Evolutionary conservation across 1,140 invertebrate genomes (phyloP), one percentile per base, ranked within the genome.

Genomic region (Drosophila sucinea): DNA sequence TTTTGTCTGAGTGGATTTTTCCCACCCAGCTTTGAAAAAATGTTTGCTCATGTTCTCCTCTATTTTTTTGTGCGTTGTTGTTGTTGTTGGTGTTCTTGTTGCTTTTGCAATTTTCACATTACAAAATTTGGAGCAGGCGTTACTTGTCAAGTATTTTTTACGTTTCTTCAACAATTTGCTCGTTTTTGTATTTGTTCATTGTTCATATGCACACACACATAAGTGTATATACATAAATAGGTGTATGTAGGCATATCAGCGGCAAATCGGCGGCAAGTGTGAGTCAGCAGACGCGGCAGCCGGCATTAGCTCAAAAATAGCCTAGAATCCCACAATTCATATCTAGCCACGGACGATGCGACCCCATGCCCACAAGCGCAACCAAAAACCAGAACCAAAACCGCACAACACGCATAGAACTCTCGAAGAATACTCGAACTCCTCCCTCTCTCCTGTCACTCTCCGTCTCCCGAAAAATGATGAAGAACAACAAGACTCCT

Each of bases 1-100:
- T 90, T 90, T 90, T 71, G 87, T 90, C 87, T 90, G 87, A 90
- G 87, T 90, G 87, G 87, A 90, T 87, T 87, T 81, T 69, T 81
- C 74, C 44, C 58, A 41, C 33, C 60, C 51, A 71, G 25, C 23
- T 27, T 7, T 51, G 23, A 41, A 8, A 27, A 10, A 10, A 11
- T 38, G 32, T 72, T 40, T 30, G 27, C 57, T 30, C 56, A 55
- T 38, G 38, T 32, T n/a, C 17, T 30, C 23, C 56, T 25, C 35
- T 11, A 17, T 30, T 54, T 40, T 57, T 58, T 40, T 54, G 30
- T 30, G 4, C 4, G 30, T 30, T 38, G 35, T 38, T 38, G 25
- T 54, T 54, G 25, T 29, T 54, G 47, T 51, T 8, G 41, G 73
- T 67, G 35, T 60, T 75, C 67, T 75, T 72, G 25, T 33, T 90